Conservation (phyloP, 1,140 invertebrate species). For the Lithobius niger region DNA sequence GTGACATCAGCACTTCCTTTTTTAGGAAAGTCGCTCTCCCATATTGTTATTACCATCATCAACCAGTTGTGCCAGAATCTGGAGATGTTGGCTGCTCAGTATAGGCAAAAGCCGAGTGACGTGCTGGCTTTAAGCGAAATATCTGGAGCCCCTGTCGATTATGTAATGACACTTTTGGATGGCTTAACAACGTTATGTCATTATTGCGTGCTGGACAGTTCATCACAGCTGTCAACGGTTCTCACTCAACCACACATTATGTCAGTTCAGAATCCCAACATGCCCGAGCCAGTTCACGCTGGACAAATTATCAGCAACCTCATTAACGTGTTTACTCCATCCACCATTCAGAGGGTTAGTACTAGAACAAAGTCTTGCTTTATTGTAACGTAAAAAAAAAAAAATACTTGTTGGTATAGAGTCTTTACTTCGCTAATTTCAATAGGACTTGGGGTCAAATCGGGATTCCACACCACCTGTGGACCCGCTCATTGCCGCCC, state of each 20-base stretch:
- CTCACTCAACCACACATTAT: constrained; percentile 42
- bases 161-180: constrained; percentile 63
- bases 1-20: constrained; percentile 61
- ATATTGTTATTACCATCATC: constrained; percentile 59
- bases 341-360: constrained; percentile 34
- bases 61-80: constrained; percentile 73
- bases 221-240: constrained; percentile 35
- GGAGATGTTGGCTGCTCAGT: constrained; percentile 45
- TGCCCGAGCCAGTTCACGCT: constrained; percentile 38
- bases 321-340: constrained; percentile 56
- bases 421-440: no score
- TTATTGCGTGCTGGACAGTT: constrained; percentile 64
- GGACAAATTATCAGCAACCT: constrained; percentile 66
- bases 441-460: neutral
- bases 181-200: constrained; percentile 69
- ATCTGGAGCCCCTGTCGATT: constrained; percentile 48
- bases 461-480: neutral
- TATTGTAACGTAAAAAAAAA: neutral
- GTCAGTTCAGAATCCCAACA: constrained; percentile 28
- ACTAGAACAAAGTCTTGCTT: neutral
- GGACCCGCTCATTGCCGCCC: constrained; percentile 42
- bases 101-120: constrained; percentile 20
- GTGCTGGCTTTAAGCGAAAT: neutral
- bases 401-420: no score
- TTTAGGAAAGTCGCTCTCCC: constrained; percentile 55